Evolutionary conservation across 2,113 vertebrate species (phyloP), one percentile per base, ranked within the genome.

Genomic region (Laticauda colubrina): DNA sequence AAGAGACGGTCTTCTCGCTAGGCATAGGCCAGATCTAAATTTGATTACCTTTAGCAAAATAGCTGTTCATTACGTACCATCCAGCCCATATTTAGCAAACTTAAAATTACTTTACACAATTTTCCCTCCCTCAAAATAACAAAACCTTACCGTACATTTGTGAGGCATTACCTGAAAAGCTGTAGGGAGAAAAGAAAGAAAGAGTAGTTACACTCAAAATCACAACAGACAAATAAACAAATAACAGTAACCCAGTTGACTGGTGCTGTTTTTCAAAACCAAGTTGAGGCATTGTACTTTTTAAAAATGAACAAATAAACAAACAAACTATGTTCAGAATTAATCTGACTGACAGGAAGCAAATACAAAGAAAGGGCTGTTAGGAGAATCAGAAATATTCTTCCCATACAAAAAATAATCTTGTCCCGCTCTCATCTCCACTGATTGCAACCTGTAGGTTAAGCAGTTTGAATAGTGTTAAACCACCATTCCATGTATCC

Each of bases 111-210:
- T 87, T 43, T 45, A 20, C 29, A 34, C 61, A 34, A 69, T 24
- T 34, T 8, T 15, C 48, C n/a, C 9, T 54, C n/a, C 55, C 53
- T 75, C 48, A 45, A 55, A 89, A 89, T 24, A 81, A 85, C 29
- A 39, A 81, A 56, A 39, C 54, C 75, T 93, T 90, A 87, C 75
- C 89, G 54, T 39, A 43, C 5, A 4, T 90, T 34, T 88, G 69
- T 2, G 88, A 93, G 54, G 24, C 39, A 39, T 15, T 51, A 54
- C 89, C 81, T 54, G 92, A 59, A 26, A 93, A 93, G n/a, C 92
- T 93, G 89, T 8, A n/a, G 21, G 29, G 21, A 12, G 11, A 5
- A 69, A 53, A 45, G 85, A 5, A 51, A 29, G 20, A 15, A 23
- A 10, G 20, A 57, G 24, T 29, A 89, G 7, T 51, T 87, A 26